Evolutionary conservation across 2,113 vertebrate genomes (phyloP).

Genomic region (Tragelaphus scriptus): DNA sequence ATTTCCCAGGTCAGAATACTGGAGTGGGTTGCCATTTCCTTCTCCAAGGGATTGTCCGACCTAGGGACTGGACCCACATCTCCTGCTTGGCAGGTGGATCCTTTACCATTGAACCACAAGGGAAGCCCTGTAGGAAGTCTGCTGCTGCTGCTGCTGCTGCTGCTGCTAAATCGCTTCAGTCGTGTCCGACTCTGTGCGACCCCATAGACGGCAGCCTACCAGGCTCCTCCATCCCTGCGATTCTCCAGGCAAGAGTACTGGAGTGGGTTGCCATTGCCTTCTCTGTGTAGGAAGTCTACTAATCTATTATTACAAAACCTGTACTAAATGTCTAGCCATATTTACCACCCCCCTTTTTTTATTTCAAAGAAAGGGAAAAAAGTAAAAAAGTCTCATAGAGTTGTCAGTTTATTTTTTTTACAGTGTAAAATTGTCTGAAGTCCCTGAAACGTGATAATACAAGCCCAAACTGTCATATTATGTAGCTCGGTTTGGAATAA

Average conservation of each 20-base stretch:
- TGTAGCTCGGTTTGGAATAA: not conserved
- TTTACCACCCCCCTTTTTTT: not conserved
- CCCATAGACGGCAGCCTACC: too few species aligned
- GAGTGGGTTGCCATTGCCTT: too few species aligned
- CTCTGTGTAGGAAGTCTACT: not conserved
- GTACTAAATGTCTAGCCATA: not conserved
- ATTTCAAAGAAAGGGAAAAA: not conserved
- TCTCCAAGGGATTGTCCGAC: not conserved
- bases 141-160: too few species aligned
- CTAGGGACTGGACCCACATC: not conserved
- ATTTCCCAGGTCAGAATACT: not conserved
- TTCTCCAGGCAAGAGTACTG: too few species aligned
- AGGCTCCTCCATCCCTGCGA: too few species aligned
- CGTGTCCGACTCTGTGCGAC: too few species aligned
- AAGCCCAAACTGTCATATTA: not conserved
- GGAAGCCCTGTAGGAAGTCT: not conserved
- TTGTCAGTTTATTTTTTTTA: not conserved
- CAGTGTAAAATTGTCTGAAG: not conserved
- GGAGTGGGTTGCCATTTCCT: not conserved
- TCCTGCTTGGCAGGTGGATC: not conserved
- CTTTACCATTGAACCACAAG: not conserved
- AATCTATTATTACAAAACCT: not conserved
- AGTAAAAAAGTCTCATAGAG: not conserved
- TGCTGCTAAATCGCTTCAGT: too few species aligned
- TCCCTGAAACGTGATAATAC: not conserved